These are phyloP conservation scores for Calephelis nemesis DNA, from an alignment of 1,140 invertebrate genomes.

Conservation along the genomic window DNA sequence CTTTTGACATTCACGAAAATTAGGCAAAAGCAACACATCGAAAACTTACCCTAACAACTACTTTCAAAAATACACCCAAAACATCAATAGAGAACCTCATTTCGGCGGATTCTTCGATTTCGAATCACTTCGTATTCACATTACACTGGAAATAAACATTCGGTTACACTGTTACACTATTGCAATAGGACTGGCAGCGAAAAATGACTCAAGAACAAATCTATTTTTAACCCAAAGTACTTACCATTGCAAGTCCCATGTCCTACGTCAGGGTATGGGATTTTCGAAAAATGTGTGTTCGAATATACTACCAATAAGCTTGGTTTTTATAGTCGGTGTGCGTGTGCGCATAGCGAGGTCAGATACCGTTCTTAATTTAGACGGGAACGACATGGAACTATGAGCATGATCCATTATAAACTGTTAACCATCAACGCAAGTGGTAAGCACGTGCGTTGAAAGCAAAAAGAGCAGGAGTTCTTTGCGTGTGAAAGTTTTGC, in stretches of 20 bases:
- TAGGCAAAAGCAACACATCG: too few relatives aligned
- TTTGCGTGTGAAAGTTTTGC: conserved; percentile 13
- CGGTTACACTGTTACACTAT: conserved; percentile 8
- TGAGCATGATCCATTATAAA: conserved; percentile 10
- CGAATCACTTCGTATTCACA: conserved; percentile 15
- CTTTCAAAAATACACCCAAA: conserved; percentile 12
- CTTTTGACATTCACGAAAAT: too few relatives aligned
- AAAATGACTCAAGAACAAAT: conserved; percentile 14
- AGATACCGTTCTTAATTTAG: conserved; percentile 17
- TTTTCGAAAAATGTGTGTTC: conserved; percentile 1
- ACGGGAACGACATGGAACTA: conserved; percentile 13
- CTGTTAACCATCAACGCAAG: conserved; percentile 1
- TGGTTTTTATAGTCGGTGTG: conserved; percentile 13
- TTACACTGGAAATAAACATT: conserved; percentile 13
- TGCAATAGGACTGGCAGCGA: conserved; percentile 8
- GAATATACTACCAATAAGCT: conserved; percentile 2
- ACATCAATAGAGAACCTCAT: conserved; percentile 13
- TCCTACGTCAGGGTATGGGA: conserved; percentile 4
- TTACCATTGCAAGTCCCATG: conserved; percentile 10
- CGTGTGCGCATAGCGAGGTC: conserved; percentile 11
- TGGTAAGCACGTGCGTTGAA: conserved; percentile 6
- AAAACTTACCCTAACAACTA: conserved; percentile 15
- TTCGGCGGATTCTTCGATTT: conserved; percentile 13
- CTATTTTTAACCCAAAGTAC: conserved; percentile 8
- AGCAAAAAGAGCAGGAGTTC: neutral